Percentiles rank a stretch among this genome's conserved stretches.
Conservation (phyloP, 2,113 vertebrate species). For the Zosterops japonicus region DNA sequence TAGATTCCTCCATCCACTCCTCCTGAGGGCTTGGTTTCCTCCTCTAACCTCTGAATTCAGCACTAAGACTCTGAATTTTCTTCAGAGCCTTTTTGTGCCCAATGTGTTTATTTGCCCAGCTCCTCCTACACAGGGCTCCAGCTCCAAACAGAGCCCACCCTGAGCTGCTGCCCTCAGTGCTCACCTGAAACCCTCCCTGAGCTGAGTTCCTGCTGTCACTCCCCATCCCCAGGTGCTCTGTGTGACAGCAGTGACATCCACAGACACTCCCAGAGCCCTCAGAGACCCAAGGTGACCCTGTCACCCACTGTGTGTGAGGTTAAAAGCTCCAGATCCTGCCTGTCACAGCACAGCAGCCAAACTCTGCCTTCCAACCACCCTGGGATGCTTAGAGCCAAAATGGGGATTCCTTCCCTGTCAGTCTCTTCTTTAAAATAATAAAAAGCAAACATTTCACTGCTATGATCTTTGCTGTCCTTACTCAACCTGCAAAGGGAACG, state of each 20-base stretch:
- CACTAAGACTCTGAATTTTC: background rate
- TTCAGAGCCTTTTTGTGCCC: background rate
- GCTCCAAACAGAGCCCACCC: background rate
- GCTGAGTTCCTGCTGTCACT: background rate
- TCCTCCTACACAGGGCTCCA: background rate
- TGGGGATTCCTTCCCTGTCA: background rate
- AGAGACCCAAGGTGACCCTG: background rate
- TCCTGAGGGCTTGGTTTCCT: background rate
- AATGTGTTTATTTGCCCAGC: background rate
- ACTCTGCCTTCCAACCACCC: background rate
- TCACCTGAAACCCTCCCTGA: background rate
- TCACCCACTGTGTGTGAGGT: background rate
- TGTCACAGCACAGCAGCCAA: background rate
- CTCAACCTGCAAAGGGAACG: background rate
- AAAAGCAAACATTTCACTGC: background rate
- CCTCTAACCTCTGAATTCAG: background rate
- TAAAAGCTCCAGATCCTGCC: background rate
- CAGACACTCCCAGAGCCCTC: rapidly evolving
- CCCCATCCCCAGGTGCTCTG: background rate
- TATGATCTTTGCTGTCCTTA: background rate
- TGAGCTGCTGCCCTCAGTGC: background rate
- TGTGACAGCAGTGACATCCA: background rate
- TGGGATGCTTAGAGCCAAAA: background rate
- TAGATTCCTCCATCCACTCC: background rate
- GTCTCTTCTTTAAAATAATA: background rate